Conservation (phyloP, 2,888 invertebrate genomes). For the Mantis religiosa region DNA sequence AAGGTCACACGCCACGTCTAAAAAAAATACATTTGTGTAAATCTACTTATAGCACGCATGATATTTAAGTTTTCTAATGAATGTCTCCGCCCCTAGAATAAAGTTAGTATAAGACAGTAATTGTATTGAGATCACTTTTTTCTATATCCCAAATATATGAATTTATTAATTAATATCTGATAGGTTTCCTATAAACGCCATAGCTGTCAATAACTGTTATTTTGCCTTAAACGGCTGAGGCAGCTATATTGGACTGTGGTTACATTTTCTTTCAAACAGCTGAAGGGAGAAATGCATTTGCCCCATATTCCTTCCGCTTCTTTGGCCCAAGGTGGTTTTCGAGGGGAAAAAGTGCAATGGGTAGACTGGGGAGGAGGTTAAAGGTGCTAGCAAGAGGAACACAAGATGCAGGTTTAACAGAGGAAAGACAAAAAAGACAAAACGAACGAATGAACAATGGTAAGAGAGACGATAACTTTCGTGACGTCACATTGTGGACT, state of each 20-base stretch:
- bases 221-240: too few species aligned
- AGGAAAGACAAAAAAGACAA: conserved; percentile 15
- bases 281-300: neutral
- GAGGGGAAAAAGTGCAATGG: neutral
- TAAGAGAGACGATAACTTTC: conserved; percentile 1
- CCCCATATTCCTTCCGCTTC: neutral
- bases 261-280: neutral
- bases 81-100: too few species aligned
- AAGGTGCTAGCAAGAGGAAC: neutral
- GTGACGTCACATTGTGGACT: conserved; percentile 21
- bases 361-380: neutral
- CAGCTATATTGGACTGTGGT: neutral
- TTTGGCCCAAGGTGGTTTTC: neutral
- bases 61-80: too few species aligned
- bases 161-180: too few species aligned
- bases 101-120: too few species aligned
- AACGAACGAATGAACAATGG: neutral
- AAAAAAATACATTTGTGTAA: too few species aligned
- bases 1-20: too few species aligned
- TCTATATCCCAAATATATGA: too few species aligned
- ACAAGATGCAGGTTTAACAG: neutral
- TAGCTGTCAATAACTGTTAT: too few species aligned
- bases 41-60: too few species aligned
- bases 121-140: too few species aligned
- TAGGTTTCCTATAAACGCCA: too few species aligned